phyloP scores from a whole-genome alignment of 2,888 invertebrate genomes.

The Sinotaia quadrata region DNA sequence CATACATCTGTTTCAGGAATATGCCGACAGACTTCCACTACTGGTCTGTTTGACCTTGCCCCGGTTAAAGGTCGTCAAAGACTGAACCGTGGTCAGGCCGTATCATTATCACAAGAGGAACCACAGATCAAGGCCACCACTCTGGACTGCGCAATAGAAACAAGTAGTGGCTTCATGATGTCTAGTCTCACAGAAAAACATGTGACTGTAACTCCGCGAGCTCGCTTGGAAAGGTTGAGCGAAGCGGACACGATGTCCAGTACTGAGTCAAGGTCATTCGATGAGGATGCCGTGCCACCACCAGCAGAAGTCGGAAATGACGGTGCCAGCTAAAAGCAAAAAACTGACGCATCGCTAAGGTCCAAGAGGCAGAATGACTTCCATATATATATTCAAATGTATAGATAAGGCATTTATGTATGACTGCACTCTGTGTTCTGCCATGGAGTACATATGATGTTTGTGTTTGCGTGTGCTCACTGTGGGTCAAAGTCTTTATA shows the following conservation, averaged over 20 bases:
- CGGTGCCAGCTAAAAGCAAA: conserved; percentile 6
- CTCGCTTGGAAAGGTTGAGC: conserved; percentile 18
- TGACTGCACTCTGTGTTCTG: too few species aligned
- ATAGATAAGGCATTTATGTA: too few species aligned
- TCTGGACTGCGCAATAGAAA: background rate
- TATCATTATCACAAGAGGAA: background rate
- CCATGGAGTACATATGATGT: too few species aligned
- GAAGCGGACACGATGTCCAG: conserved; percentile 26
- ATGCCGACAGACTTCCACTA: conserved; percentile 29
- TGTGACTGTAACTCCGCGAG: background rate
- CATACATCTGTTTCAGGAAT: too few species aligned
- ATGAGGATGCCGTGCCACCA: conserved; percentile 6
- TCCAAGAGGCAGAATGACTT: too few species aligned
- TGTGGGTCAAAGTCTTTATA: too few species aligned
- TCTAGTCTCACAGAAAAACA: too few species aligned
- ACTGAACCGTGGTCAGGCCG: background rate
- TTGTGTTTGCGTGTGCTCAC: too few species aligned
- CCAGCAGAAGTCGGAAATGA: background rate
- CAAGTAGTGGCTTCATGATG: too few species aligned
- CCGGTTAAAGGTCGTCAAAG: conserved; percentile 16
- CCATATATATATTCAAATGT: too few species aligned
- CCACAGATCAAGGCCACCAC: background rate
- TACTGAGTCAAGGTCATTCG: conserved; percentile 25
- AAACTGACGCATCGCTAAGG: background rate
- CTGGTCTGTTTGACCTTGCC: conserved; percentile 18